A percentile compares a stretch with the other conserved stretches of the same genome.
phyloP scores from a whole-genome alignment of 2,113 vertebrate species.

The Protobothrops flavoviridis region DNA sequence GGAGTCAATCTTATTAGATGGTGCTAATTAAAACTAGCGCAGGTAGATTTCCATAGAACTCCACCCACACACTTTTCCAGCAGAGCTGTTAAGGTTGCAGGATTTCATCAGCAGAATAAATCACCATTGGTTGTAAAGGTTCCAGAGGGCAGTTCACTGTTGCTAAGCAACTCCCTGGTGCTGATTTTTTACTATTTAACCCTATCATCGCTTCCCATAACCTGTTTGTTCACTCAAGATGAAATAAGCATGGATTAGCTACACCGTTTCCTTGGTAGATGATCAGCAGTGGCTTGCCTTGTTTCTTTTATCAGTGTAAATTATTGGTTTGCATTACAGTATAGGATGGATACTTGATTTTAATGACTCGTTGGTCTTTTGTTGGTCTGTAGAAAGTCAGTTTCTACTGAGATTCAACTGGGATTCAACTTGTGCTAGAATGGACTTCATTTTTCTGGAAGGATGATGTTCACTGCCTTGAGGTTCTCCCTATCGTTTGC shows the following conservation, averaged over 20 bases:
- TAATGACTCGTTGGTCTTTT: not conserved
- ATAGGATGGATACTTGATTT: not conserved
- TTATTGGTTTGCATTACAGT: not conserved
- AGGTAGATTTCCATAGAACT: not conserved
- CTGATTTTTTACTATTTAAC: conserved; percentile 28
- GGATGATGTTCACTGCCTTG: not conserved
- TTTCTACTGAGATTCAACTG: not conserved
- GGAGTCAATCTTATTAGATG: not conserved
- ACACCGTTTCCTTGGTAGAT: not conserved
- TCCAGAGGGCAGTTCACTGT: conserved; percentile 13
- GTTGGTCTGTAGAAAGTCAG: not conserved
- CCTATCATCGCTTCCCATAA: not conserved
- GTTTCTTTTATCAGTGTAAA: not conserved
- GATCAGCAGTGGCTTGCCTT: not conserved
- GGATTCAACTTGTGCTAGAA: not conserved
- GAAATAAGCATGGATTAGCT: not conserved
- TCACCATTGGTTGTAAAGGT: conserved; percentile 23
- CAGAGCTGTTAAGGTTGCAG: conserved; percentile 11
- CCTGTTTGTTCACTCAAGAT: rapidly evolving
- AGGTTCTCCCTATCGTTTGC: not conserved
- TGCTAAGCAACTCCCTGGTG: conserved; percentile 58
- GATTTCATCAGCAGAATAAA: conserved; percentile 15
- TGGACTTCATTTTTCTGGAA: not conserved
- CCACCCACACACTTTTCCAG: not conserved
- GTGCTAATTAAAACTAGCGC: not conserved